Evolutionary conservation across 2,888 invertebrate species (phyloP), one percentile per base, ranked within the genome.

Genomic region (Brachypterus glaber): DNA sequence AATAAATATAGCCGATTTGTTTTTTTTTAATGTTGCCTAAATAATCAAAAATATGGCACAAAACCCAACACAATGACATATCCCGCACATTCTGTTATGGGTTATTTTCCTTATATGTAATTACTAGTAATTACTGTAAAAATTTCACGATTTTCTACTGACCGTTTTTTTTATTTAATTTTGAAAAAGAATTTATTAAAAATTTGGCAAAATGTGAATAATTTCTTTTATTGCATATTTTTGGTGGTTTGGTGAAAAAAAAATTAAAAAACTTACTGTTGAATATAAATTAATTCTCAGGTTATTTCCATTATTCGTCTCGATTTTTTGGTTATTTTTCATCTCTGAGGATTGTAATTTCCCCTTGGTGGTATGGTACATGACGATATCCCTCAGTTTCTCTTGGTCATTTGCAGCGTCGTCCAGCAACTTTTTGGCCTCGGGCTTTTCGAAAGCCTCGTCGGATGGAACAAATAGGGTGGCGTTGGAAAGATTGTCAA

Each of bases 401-500:
- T 66, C 62, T 14, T 55, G 51, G 46, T 71, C 62, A 9, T 58
- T 58, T 37, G 59, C 59, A 17, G 70, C 51, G 27, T 62, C 55
- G 3, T 64, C 57, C 17, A 70, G 41, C 3, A 59, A 56, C 34
- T 64, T 63, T 39, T 63, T 58, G 17, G 58, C 53, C 40, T 63
- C 64, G 18, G 68, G 55, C 42, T 64, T 58, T 30, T 71, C 69
- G 46, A 82, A 71, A 1, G 82, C 81, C 40, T 72, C 70, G 54
- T 83, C 72, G 1, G 74, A 70, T 15, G 77, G 79, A 2, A 76
- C 77, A 51, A 82, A 76, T 7, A 80, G 60, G 0, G 82, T 81
- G 39, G 61, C 75, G 49, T 67, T 81, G 59, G 68, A 70, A 54
- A 68, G 59, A 40, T 71, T 71, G 46, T 74, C 68, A 37, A 81